Base-by-base conservation (phyloP, 2,888 invertebrate genomes). In the Muschampia plurimacula region DNA sequence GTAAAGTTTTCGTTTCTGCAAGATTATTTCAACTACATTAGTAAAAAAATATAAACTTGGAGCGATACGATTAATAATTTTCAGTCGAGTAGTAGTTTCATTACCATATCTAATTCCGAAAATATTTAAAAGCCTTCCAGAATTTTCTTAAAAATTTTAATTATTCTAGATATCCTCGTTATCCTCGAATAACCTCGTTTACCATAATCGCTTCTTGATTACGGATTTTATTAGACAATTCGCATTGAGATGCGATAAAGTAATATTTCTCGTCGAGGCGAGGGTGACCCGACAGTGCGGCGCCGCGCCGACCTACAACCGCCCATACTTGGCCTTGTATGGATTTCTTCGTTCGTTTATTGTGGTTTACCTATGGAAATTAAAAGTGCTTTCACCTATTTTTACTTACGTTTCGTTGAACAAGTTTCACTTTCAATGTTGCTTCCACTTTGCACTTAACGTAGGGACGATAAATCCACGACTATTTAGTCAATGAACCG, bases 231-330 rank as follows among this genome's bases (percentile, higher is more conserved):
- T 65, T 57, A 57, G 67, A 41, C 67, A 67, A 57, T 67, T 67
- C 67, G 15, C 39, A 52, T n/a, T 41, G 57, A 60, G 60, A 66
- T 66, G 66, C 71, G 49, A 66, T 77, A 79, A 80, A 77, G 79
- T 49, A 66, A 71, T 71, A 65, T 65, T 66, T 60, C 71, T 59
- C 13, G 67, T 75, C 75, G 80, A 72, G 76, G 75, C 75, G 80
- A 72, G 76, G 77, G 81, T 77, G 86, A 82, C 84, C 83, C 86
- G 88, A 69, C 88, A 62, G 64, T 67, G 46, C 75, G 86, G 84
- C 86, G 86, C 82, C 82, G 57, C 62, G 60, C 74, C 77, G 74
- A 67, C 76, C 76, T 52, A 12, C 79, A 75, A 0, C 77, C 77
- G 74, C 77, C 80, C 72, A 57, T 62, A 66, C 86, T 84, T 84